Conservation (phyloP, 2,797 vertebrate species). For the Cichlasoma orientale region DNA sequence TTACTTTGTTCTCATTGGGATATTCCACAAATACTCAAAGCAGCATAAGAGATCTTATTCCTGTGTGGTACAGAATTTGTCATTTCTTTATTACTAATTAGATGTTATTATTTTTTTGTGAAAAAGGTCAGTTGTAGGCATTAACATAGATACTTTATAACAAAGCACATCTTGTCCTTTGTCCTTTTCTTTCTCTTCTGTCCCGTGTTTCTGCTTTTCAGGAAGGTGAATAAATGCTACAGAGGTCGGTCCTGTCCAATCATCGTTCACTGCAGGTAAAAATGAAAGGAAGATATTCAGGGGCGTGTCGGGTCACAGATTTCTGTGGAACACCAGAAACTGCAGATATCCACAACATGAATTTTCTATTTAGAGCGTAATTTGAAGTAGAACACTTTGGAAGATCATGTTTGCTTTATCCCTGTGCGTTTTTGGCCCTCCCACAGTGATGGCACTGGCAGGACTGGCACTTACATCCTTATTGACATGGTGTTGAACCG, state of each 20-base stretch:
- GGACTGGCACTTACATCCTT: slow-evolving; percentile 94
- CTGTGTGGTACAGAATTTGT: neutral
- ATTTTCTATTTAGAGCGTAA: neutral
- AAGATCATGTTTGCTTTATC: neutral
- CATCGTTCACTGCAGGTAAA: slow-evolving; percentile 97
- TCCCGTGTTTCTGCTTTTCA: slow-evolving; percentile 72
- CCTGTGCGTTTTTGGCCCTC: neutral
- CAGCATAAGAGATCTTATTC: neutral
- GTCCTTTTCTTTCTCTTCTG: slow-evolving; percentile 36
- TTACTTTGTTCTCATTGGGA: neutral
- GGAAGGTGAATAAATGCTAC: slow-evolving; percentile 99
- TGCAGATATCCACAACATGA: neutral
- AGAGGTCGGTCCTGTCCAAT: slow-evolving; percentile 96
- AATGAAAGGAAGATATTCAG: neutral
- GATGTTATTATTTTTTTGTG: neutral
- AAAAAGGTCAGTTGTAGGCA: neutral
- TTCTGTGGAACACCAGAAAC: neutral
- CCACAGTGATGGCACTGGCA: slow-evolving; percentile 89
- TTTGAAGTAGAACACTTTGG: neutral
- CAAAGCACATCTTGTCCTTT: slow-evolving; percentile 36
- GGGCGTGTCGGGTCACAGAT: neutral
- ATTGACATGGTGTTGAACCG: slow-evolving; percentile 98
- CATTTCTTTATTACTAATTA: neutral
- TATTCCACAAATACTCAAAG: neutral
- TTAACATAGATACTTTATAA: slow-evolving; percentile 8